A percentile compares a stretch with the other conserved stretches of the same genome.
Conservation (phyloP, 2,797 vertebrate species). For the Tokudaia tokunoshimensis region DNA sequence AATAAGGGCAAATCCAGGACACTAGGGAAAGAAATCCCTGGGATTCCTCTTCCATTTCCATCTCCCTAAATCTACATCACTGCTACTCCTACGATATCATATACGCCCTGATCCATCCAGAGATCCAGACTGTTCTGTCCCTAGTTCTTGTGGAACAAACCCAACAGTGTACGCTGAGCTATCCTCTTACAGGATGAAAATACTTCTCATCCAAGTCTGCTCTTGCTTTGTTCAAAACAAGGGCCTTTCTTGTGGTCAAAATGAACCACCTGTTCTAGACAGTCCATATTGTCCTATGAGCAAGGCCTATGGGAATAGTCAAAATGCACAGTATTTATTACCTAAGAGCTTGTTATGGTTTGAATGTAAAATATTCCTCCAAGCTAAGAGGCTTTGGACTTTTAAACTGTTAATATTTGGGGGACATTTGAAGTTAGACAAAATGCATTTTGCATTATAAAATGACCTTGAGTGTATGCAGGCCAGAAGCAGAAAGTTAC, state of each 20-base stretch:
- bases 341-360: background rate
- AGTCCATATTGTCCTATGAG: background rate
- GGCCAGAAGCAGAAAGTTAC: background rate
- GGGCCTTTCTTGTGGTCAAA: background rate
- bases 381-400: background rate
- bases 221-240: background rate
- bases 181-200: background rate
- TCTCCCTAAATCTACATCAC: accelerated
- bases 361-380: background rate
- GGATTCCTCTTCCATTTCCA: background rate
- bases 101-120: no score
- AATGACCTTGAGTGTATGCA: background rate
- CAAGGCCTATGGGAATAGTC: background rate
- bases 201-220: background rate
- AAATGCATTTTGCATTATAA: background rate
- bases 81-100: accelerated
- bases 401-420: background rate
- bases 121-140: background rate
- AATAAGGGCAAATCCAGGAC: background rate
- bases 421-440: background rate
- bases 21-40: background rate
- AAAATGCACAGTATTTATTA: background rate
- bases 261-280: background rate
- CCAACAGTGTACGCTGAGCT: background rate
- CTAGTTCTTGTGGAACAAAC: accelerated